Base-by-base conservation (phyloP, 2,113 vertebrate species). In the Rhombomys opimus region DNA sequence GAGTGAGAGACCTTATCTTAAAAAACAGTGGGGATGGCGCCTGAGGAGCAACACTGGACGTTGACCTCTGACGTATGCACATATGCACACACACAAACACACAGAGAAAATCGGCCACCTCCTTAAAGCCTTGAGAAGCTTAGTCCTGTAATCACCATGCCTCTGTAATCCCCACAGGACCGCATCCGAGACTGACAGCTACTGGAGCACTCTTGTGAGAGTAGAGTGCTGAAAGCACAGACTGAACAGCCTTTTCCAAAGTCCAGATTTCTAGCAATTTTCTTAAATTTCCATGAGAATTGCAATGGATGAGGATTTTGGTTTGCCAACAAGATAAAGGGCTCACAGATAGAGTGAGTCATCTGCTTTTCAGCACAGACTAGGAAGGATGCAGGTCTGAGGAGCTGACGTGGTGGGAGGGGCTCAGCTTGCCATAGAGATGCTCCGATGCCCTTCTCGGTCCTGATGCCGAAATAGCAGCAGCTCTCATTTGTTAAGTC, bases 281-380 rank as follows among this genome's bases (percentile, higher is more conserved):
- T 92, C 93, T 95, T 46, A 38, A 91, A 82, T 81, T 93, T 75
- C 77, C 72, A 11, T 25, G 61, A 96, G 92, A 90, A 89, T 27
- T 76, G 68, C 57, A 59, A 92, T 76, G 72, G 81, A 87, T 81
- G 82, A 72, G 57, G 89, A 68, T 30, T 89, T 91, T 23, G 46
- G 41, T 95, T 97, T 96, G 68, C 89, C 91, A 25, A 46, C 61
- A 93, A 91, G 94, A 96, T 95, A 81, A 96, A 93, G 82, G 76
- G 13, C 57, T 90, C 92, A 9, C 18, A 77, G 93, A 94, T 89
- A 94, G 85, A 94, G 87, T 85, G 46, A 94, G 88, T 70, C 75
- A 73, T 89, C 78, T 95, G 94, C 65, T 46, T 46, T 95, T 92
- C 92, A 85, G 38, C 57, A 68, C 13, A 0, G 11, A 89, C 81